phyloP scores from a whole-genome alignment of 2,113 vertebrate species.

The Gracilinanus agilis region DNA sequence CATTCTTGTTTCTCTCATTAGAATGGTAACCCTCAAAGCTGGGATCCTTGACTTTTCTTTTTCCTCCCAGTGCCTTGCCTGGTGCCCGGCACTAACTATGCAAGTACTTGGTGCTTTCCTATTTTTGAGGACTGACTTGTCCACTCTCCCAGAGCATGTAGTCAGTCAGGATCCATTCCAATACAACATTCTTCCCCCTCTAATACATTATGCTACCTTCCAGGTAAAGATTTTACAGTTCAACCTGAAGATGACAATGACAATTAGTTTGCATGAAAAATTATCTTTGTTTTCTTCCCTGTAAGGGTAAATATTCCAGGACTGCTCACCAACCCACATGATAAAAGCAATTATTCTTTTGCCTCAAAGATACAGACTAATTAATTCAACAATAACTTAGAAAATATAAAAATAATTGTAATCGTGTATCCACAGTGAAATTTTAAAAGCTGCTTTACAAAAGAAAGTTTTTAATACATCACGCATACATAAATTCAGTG shows the following conservation, averaged over 20 bases:
- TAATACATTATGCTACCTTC: background rate
- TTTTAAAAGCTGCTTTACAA: constrained; percentile 28
- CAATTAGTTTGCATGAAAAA: background rate
- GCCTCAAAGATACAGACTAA: background rate
- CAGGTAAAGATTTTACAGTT: background rate
- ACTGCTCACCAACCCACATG: background rate
- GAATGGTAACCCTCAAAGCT: background rate
- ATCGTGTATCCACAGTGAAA: background rate
- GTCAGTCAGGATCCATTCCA: background rate
- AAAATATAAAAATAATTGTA: background rate
- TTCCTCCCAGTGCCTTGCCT: background rate
- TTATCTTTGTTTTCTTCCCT: background rate
- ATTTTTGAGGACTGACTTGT: background rate
- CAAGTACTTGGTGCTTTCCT: background rate
- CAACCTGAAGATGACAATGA: background rate
- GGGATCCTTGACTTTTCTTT: background rate
- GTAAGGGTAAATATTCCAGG: background rate
- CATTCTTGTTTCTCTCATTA: background rate
- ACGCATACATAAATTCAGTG: background rate
- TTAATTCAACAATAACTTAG: background rate
- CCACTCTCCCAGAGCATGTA: background rate
- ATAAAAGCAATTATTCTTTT: background rate
- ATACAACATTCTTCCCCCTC: background rate
- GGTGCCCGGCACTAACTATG: background rate
- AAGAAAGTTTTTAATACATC: accelerated